phyloP scores from a whole-genome alignment of 2,888 invertebrate species.

The Chouioia cunea region DNA sequence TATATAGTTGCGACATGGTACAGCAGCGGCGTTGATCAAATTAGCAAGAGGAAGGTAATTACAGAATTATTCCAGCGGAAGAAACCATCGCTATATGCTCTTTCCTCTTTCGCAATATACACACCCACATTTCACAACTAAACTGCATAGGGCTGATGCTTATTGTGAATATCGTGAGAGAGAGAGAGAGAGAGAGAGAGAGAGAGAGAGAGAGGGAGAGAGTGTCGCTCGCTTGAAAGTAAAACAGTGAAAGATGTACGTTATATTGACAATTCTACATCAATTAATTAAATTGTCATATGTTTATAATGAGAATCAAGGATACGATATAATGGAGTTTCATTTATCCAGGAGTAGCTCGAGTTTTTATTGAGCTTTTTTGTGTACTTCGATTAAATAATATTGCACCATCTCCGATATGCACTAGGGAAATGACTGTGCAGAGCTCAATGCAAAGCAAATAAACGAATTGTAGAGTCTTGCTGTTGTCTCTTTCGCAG shows the following conservation, averaged over 20 bases:
- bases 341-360: no score
- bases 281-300: no score
- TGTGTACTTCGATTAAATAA: no score
- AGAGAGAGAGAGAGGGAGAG: not conserved
- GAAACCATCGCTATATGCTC: not conserved
- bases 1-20: not conserved
- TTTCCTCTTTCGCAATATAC: conserved; percentile 6
- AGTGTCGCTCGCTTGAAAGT: not conserved
- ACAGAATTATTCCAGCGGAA: conserved; percentile 40
- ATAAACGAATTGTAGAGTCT: no score
- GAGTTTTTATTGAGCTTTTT: no score
- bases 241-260: not conserved
- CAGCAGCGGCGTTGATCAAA: not conserved
- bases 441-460: no score
- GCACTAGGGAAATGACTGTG: no score
- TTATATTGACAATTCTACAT: no score
- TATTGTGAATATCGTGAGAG: conserved; percentile 15
- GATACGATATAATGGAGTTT: no score
- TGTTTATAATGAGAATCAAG: no score
- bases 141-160: not conserved
- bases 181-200: not conserved
- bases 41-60: conserved; percentile 24
- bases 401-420: no score
- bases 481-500: no score
- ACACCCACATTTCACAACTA: conserved; percentile 22